A percentile compares a stretch with the other conserved stretches of the same genome.
These are phyloP conservation scores for Camptogramma bilineatum DNA, from an alignment of 2,888 invertebrate species.

Conservation along the genomic window DNA sequence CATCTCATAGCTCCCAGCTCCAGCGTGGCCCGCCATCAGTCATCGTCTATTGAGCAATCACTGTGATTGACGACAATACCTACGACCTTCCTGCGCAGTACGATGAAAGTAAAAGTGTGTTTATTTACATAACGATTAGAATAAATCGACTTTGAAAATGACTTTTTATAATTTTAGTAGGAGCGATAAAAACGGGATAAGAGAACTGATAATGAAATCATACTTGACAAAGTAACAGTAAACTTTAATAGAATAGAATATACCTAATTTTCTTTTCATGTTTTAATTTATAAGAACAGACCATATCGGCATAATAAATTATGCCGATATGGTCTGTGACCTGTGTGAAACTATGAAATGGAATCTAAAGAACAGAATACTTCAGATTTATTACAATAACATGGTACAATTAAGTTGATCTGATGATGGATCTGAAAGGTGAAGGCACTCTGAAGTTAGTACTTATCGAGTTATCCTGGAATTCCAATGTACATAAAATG, in stretches of 20 bases:
- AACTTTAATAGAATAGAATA: too few relatives aligned
- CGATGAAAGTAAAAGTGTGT: conserved; percentile 35
- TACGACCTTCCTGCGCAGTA: conserved; percentile 36
- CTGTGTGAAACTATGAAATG: too few relatives aligned
- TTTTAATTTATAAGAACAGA: too few relatives aligned
- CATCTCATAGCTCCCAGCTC: conserved; percentile 4
- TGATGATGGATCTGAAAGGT: neutral
- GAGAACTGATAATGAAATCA: too few relatives aligned
- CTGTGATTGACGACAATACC: conserved; percentile 33
- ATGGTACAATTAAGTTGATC: neutral
- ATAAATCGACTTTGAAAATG: conserved; percentile 13
- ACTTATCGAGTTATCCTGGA: neutral
- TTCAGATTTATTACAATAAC: too few relatives aligned
- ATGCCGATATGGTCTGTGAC: too few relatives aligned
- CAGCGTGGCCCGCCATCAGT: conserved; percentile 21
- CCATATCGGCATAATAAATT: too few relatives aligned
- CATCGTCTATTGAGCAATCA: conserved; percentile 36
- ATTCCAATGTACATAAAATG: neutral
- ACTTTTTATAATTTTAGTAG: neutral
- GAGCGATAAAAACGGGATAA: too few relatives aligned
- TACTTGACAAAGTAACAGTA: too few relatives aligned
- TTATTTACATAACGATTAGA: conserved; percentile 20
- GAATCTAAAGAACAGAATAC: too few relatives aligned
- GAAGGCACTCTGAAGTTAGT: neutral
- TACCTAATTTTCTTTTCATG: too few relatives aligned